Conservation (phyloP, 2,113 vertebrate species). For the Epinephelus cyanopodus region DNA sequence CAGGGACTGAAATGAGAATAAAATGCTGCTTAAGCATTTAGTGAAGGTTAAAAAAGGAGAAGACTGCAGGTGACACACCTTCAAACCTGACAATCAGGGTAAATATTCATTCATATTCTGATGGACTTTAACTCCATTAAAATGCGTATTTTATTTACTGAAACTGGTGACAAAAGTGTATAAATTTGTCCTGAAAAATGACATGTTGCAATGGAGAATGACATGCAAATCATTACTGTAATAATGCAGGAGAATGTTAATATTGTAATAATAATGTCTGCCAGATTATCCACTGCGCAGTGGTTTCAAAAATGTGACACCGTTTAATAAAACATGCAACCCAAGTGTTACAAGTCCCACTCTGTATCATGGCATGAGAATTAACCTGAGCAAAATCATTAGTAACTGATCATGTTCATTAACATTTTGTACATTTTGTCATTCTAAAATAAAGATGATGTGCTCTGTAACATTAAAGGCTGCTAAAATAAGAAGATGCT, state of each 20-base stretch:
- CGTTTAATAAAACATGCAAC: neutral
- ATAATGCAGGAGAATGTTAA: neutral
- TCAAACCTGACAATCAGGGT: slow-evolving; percentile 39
- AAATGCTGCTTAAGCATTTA: slow-evolving; percentile 82
- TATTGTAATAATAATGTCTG: neutral
- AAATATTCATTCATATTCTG: slow-evolving; percentile 40
- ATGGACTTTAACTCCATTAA: slow-evolving; percentile 11
- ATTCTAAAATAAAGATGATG: neutral
- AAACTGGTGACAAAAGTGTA: neutral
- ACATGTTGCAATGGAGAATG: neutral
- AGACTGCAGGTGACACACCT: slow-evolving; percentile 37
- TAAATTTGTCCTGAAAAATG: neutral
- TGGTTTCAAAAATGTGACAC: neutral
- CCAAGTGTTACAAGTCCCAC: neutral
- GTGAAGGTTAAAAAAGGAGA: slow-evolving; percentile 75
- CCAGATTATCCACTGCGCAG: neutral
- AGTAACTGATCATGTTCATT: neutral
- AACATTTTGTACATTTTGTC: neutral
- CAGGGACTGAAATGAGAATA: slow-evolving; percentile 69
- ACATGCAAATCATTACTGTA: neutral
- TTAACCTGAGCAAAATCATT: neutral
- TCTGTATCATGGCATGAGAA: neutral
- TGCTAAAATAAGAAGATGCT: neutral
- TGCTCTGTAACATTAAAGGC: neutral
- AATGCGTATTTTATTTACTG: slow-evolving; percentile 19